Base-by-base conservation (phyloP, 1,140 invertebrate species). In the Orius insidiosus region DNA sequence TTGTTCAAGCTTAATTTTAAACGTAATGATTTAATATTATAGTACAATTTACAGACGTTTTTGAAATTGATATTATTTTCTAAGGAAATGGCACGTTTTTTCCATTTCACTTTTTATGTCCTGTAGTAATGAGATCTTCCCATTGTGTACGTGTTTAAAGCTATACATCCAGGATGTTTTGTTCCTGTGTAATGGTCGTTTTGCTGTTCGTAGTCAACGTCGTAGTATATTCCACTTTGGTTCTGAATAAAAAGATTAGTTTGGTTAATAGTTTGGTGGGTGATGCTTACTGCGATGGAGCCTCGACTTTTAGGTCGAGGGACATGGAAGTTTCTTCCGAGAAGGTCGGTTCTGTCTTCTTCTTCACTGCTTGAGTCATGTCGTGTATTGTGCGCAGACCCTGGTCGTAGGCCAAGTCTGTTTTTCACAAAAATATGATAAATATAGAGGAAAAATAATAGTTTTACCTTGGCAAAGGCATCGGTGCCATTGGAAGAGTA, bases 201-300 rank as follows among this genome's bases (percentile, higher is more conserved):
- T 72, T 74, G 41, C 54, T 76, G 74, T 56, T 85, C 81, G 54
- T 85, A 86, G 50, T 87, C 82, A 13, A 85, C 81, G 56, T 87
- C 83, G 55, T 85, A 85, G 60, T 87, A 87, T 53, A 87, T 86
- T 39, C 80, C 80, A 54, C 78, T 85, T 68, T 85, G 82, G 62
- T 84, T 85, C 81, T 71, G 55, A 40, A 62, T n/a, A 63, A 48
- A 53, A 4, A 30, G 31, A 3, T 30, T 43, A 11, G 38, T 40
- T 40, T 40, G 3, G 38, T 6, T 13, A 36, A 36, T 13, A 36
- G 9, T 13, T 36, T 8, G 7, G 32, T 8, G n/a, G 32, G 16
- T 45, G 46, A 37, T 34, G 33, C 65, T 64, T 63, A 80, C 76
- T 49, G 77, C 72, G 56, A 79, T 64, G 41, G 76, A 80, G 40